Evolutionary conservation across 2,113 vertebrate species (phyloP).

Genomic region (Passer domesticus): DNA sequence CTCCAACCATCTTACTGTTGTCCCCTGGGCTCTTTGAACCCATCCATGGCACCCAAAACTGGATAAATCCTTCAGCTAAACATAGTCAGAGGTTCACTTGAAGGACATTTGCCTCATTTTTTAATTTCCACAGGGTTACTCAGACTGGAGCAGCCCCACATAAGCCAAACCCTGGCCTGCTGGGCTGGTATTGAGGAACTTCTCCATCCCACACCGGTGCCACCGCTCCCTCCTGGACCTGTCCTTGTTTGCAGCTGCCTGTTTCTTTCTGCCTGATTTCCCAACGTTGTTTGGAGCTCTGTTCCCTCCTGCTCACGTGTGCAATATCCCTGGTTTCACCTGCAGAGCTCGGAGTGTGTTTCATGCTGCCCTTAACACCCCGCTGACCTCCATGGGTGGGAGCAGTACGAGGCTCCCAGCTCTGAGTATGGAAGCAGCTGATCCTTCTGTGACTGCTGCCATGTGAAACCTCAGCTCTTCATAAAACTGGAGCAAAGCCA

Average conservation of each 20-base stretch:
- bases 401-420: neutral
- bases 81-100: neutral
- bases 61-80: neutral
- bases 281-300: neutral
- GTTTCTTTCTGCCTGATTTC: neutral
- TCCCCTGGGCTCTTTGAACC: neutral
- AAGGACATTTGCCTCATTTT: neutral
- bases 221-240: neutral
- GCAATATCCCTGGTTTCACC: neutral
- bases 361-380: neutral
- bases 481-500: conserved; percentile 7
- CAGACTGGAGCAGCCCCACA: neutral
- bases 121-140: neutral
- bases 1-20: neutral
- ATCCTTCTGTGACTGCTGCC: neutral
- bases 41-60: rapidly evolving
- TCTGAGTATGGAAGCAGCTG: neutral
- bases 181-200: neutral
- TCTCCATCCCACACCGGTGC: rapidly evolving
- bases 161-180: neutral
- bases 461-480: neutral
- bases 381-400: neutral
- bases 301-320: neutral
- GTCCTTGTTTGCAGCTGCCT: neutral
- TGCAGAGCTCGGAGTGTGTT: neutral